Conservation (phyloP, 2,113 vertebrate species). For the Argyrosomus japonicus region DNA sequence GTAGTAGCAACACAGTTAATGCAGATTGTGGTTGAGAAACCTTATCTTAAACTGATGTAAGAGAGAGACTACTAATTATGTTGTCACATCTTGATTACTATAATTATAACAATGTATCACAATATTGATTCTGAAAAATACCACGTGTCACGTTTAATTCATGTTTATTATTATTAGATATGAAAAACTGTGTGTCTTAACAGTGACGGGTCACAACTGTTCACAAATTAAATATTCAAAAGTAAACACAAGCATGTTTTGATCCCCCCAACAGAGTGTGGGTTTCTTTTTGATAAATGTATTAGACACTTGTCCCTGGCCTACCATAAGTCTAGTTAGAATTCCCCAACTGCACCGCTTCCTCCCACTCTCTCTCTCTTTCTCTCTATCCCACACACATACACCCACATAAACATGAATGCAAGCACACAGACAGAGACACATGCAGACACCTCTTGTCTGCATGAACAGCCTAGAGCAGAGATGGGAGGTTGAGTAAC, state of each 20-base stretch:
- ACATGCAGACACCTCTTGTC: conserved; percentile 56
- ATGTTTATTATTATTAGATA: not conserved
- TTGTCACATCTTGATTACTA: conserved; percentile 20
- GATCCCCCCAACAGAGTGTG: conserved; percentile 29
- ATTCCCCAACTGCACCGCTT: conserved; percentile 58
- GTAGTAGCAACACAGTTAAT: not conserved
- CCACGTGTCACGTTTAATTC: not conserved
- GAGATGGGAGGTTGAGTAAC: conserved; percentile 72
- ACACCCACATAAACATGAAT: conserved; percentile 27
- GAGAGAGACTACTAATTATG: conserved; percentile 5
- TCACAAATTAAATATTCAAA: conserved; percentile 7
- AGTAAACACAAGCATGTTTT: not conserved
- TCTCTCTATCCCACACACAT: conserved; percentile 13
- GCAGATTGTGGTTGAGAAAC: not conserved
- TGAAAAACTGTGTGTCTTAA: not conserved
- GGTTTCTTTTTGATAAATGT: conserved; percentile 38
- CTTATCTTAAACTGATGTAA: not conserved
- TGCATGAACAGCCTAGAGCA: conserved; percentile 64
- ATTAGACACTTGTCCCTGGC: conserved; percentile 44
- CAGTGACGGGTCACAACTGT: conserved; percentile 5
- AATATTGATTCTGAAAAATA: conserved; percentile 28
- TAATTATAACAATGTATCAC: conserved; percentile 16
- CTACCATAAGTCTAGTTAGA: conserved; percentile 66
- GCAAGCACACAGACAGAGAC: conserved; percentile 8
- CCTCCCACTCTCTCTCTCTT: conserved; percentile 1